phyloP scores from a whole-genome alignment of 1,140 invertebrate genomes.

The Pomacea maculata region DNA sequence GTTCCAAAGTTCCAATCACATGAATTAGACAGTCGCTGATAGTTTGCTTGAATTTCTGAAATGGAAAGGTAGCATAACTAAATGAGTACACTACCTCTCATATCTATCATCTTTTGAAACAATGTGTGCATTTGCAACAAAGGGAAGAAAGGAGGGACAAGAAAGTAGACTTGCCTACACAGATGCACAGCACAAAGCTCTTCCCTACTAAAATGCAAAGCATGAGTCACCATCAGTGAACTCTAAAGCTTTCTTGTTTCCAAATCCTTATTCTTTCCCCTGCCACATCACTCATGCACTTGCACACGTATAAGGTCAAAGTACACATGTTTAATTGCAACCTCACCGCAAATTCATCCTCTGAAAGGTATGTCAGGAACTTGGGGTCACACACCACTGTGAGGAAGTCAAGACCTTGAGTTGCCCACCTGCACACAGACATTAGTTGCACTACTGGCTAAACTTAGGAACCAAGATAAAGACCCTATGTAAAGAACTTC shows the following conservation, averaged over 20 bases:
- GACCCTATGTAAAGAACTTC: background rate
- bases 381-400: slow-evolving; percentile 83
- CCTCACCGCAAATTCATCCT: slow-evolving; percentile 77
- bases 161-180: too few relatives aligned
- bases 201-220: too few relatives aligned
- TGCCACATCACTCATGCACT: background rate
- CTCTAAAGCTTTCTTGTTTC: background rate
- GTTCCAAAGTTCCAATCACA: slow-evolving; percentile 74
- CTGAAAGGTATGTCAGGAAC: slow-evolving; percentile 78
- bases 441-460: slow-evolving; percentile 4
- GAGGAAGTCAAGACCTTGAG: slow-evolving; percentile 81
- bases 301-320: background rate
- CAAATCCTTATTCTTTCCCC: background rate
- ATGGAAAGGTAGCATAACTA: slow-evolving; percentile 9
- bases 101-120: too few relatives aligned
- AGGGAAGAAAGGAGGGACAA: too few relatives aligned
- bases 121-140: too few relatives aligned
- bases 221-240: too few relatives aligned
- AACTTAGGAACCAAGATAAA: background rate
- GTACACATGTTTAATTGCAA: background rate
- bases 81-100: too few relatives aligned
- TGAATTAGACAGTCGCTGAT: slow-evolving; percentile 83
- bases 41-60: slow-evolving; percentile 73
- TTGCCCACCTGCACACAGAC: slow-evolving; percentile 55
- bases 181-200: too few relatives aligned